Evolutionary conservation across 37 sponge, comb jelly and placozoan genomes (phyloP).

Genomic region (Chondrosia reniformis): DNA sequence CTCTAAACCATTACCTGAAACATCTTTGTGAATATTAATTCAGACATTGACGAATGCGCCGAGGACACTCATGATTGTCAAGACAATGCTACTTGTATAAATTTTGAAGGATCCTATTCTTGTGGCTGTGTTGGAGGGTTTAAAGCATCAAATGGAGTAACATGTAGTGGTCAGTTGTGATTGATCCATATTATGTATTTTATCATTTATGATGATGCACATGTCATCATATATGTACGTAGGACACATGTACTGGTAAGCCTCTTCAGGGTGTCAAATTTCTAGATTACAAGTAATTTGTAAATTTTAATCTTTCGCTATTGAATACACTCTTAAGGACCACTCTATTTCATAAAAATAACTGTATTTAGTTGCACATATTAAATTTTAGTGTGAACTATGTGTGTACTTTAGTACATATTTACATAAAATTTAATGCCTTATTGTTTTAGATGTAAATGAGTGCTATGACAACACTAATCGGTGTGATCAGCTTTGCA

Average conservation of each 20-base stretch:
- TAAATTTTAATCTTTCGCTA: too few species aligned
- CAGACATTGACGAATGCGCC: not conserved
- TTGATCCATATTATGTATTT: too few species aligned
- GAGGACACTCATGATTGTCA: not conserved
- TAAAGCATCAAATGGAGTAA: not conserved
- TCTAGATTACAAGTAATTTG: too few species aligned
- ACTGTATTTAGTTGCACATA: too few species aligned
- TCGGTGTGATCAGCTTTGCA: not conserved
- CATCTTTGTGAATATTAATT: not conserved
- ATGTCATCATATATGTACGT: too few species aligned
- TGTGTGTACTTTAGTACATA: not conserved
- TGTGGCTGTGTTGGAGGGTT: slow-evolving; percentile 4
- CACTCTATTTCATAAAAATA: too few species aligned
- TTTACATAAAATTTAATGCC: not conserved
- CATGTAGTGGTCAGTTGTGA: not conserved
- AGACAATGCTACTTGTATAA: not conserved
- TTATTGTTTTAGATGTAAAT: not conserved
- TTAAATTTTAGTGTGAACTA: too few species aligned
- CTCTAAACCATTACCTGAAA: not conserved
- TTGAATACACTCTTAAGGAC: too few species aligned
- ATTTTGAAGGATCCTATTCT: slow-evolving; percentile 14
- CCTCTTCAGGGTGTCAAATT: too few species aligned
- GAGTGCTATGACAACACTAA: slow-evolving; percentile 11
- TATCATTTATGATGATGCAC: too few species aligned
- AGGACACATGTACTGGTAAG: too few species aligned